Evolutionary conservation across 2,888 invertebrate species (phyloP).

Genomic region (Drosophila neonasuta): DNA sequence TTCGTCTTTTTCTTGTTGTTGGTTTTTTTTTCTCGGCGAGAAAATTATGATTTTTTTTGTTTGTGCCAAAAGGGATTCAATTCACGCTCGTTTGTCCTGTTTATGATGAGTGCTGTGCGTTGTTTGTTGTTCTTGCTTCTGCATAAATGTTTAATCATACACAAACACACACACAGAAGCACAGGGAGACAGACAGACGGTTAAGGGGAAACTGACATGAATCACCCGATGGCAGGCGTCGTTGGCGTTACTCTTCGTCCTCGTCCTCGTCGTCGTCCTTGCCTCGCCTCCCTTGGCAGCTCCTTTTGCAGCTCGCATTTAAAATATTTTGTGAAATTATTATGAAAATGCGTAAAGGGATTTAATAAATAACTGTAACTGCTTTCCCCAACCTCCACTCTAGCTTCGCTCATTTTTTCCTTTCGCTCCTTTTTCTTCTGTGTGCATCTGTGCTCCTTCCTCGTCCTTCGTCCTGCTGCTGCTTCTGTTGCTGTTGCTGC

Average conservation of each 20-base stretch:
- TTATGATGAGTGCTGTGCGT: constrained; percentile 70
- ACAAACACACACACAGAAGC: constrained; percentile 34
- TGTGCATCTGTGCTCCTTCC: constrained; percentile 54
- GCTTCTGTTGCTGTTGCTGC: constrained; percentile 19
- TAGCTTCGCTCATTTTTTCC: constrained; percentile 22
- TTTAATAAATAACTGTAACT: constrained; percentile 81
- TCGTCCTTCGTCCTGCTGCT: constrained; percentile 1
- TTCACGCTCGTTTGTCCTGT: constrained; percentile 74
- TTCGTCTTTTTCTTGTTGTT: constrained; percentile 25
- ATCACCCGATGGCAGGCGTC: constrained; percentile 66
- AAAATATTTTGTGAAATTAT: constrained; percentile 79
- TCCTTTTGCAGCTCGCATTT: constrained; percentile 52
- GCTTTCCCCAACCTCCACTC: constrained; percentile 48
- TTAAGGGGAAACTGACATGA: constrained; percentile 62
- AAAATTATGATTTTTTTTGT: constrained; percentile 74
- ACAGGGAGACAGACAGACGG: constrained; percentile 22
- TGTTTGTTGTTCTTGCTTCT: constrained; percentile 42
- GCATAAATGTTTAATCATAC: constrained; percentile 69
- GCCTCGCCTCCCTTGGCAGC: not conserved
- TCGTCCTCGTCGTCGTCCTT: not conserved
- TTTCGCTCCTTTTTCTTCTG: constrained; percentile 51
- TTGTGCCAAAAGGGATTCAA: constrained; percentile 80
- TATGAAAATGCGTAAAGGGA: constrained; percentile 81
- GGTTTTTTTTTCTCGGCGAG: constrained; percentile 40
- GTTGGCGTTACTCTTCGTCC: constrained; percentile 17